Percentiles rank a stretch among this genome's conserved stretches.
phyloP scores from a whole-genome alignment of 2,888 invertebrate species.

The Peribatodes rhomboidaria region DNA sequence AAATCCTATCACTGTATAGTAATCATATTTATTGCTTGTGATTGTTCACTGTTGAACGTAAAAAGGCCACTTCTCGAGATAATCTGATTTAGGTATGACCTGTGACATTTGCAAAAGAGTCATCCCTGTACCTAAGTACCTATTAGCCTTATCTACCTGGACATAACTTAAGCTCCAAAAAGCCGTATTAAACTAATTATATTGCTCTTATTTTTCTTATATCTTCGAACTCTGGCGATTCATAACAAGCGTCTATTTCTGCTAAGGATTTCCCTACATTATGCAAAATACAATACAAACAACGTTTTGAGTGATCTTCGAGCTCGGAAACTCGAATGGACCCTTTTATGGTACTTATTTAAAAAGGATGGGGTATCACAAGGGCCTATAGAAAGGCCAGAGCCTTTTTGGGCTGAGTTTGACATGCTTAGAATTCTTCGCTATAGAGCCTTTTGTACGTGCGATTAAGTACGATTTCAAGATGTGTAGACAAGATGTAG shows the following conservation, averaged over 20 bases:
- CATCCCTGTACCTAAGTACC: too few relatives aligned
- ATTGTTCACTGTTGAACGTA: too few relatives aligned
- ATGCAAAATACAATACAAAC: conserved; percentile 32
- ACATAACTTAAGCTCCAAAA: neutral
- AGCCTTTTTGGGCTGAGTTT: conserved; percentile 11
- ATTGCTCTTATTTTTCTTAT: neutral
- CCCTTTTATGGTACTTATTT: conserved; percentile 21
- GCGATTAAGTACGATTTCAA: too few relatives aligned
- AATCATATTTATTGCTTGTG: too few relatives aligned
- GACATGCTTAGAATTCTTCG: conserved; percentile 11
- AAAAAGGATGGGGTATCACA: neutral
- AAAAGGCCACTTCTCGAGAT: too few relatives aligned
- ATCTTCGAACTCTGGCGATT: neutral
- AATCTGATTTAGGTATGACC: too few relatives aligned
- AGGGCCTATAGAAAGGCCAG: conserved; percentile 8
- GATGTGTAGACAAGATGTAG: too few relatives aligned
- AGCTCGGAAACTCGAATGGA: conserved; percentile 20
- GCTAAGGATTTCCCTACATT: conserved; percentile 18
- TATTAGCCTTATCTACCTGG: too few relatives aligned
- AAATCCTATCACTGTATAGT: too few relatives aligned
- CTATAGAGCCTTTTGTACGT: neutral
- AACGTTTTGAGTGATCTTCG: conserved; percentile 25
- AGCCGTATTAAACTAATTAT: neutral
- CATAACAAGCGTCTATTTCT: conserved; percentile 9
- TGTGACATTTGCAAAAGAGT: too few relatives aligned